Percentiles rank a stretch among this genome's conserved stretches.
These are phyloP conservation scores for Clitarchus hookeri DNA, from an alignment of 2,888 invertebrate species.

Conservation along the genomic window DNA sequence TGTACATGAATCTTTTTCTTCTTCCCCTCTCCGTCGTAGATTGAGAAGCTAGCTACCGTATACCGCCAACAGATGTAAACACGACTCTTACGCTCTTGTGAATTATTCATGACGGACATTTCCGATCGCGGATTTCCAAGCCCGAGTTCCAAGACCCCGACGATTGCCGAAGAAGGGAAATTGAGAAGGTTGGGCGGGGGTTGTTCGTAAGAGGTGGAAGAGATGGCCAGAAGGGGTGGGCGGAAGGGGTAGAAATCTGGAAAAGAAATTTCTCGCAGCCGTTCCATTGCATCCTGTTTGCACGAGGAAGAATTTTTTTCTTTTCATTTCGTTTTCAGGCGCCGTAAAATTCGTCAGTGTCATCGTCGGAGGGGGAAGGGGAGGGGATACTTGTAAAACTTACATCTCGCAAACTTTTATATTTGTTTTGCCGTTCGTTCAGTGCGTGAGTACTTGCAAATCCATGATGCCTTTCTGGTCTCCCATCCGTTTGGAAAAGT, in stretches of 20 bases:
- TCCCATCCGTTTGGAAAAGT: no score
- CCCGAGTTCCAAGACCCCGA: neutral
- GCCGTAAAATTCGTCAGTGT: neutral
- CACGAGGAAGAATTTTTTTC: neutral
- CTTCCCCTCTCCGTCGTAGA: neutral
- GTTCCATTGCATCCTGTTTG: neutral
- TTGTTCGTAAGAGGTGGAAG: neutral
- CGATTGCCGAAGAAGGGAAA: neutral
- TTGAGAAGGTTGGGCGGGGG: neutral
- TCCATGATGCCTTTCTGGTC: neutral
- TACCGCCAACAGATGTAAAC: neutral
- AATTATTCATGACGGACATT: constrained; percentile 14
- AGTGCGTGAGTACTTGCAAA: neutral
- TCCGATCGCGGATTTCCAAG: neutral
- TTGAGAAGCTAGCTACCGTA: neutral
- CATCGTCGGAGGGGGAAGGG: neutral
- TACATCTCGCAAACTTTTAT: neutral
- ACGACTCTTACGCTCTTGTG: neutral
- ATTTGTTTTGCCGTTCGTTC: no score
- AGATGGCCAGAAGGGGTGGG: no score
- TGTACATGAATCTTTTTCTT: neutral
- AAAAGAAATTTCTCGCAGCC: neutral
- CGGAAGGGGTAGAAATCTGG: neutral
- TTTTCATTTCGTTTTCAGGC: neutral
- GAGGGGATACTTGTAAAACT: neutral